A percentile compares a stretch with the other conserved stretches of the same genome.
Evolutionary conservation across 92 coral and sea anemone species (phyloP).

Genomic region (Palythoa grandis): DNA sequence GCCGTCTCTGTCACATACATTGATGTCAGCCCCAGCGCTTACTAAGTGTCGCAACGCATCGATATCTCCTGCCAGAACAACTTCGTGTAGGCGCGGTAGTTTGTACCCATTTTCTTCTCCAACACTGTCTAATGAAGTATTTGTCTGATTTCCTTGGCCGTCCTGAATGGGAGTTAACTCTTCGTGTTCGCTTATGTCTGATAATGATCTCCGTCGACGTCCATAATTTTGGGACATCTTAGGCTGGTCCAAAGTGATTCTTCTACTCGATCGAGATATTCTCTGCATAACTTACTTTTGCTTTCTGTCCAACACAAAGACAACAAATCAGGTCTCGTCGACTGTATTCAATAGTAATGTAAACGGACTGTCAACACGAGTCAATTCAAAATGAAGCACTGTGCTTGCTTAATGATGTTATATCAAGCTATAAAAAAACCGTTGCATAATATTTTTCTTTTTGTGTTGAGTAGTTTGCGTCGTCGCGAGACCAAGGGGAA

Average conservation of each 20-base stretch:
- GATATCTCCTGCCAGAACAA: slow-evolving; percentile 68
- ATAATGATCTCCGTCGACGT: slow-evolving; percentile 51
- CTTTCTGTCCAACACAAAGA: background rate
- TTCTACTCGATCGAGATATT: slow-evolving; percentile 26
- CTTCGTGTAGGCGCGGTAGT: slow-evolving; percentile 66
- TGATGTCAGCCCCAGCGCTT: slow-evolving; percentile 76
- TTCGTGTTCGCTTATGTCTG: slow-evolving; percentile 69
- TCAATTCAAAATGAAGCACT: background rate
- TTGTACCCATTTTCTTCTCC: slow-evolving; percentile 27
- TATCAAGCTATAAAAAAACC: background rate
- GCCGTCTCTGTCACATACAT: slow-evolving; percentile 72
- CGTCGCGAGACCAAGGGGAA: background rate
- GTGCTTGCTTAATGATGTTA: background rate
- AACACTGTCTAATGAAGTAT: slow-evolving; percentile 21
- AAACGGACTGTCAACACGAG: slow-evolving; percentile 15
- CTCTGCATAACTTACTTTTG: slow-evolving; percentile 43
- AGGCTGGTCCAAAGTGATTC: slow-evolving; percentile 66
- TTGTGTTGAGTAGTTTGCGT: background rate
- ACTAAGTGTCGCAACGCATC: slow-evolving; percentile 65
- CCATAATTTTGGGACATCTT: slow-evolving; percentile 26
- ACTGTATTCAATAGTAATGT: background rate
- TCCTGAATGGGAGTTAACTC: slow-evolving; percentile 45
- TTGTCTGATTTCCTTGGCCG: background rate
- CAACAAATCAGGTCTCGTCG: background rate
- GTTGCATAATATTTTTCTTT: background rate